phyloP scores from a whole-genome alignment of 2,797 vertebrate genomes.

The Semotilus atromaculatus region DNA sequence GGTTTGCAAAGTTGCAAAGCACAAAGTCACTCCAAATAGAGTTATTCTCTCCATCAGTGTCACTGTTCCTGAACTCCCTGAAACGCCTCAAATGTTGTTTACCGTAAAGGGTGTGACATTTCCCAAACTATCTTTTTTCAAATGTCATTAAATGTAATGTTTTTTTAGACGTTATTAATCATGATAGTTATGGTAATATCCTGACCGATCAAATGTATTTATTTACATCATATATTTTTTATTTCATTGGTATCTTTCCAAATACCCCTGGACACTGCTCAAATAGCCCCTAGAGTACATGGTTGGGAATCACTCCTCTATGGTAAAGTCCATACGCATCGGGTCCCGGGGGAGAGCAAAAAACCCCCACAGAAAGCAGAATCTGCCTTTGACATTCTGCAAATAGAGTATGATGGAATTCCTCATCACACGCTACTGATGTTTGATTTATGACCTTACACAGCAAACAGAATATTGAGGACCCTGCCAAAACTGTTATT shows the following conservation, averaged over 20 bases:
- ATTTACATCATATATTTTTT: background rate
- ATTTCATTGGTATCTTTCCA: background rate
- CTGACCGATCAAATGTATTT: background rate
- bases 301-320: background rate
- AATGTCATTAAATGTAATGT: background rate
- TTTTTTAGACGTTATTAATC: too few species aligned
- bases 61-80: too few species aligned
- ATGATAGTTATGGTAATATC: too few species aligned
- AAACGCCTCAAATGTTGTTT: background rate
- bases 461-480: slow-evolving; percentile 31
- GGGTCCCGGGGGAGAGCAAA: background rate
- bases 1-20: too few species aligned
- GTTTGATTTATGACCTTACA: slow-evolving; percentile 46
- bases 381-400: slow-evolving; percentile 34
- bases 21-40: too few species aligned
- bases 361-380: background rate
- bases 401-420: slow-evolving; percentile 33
- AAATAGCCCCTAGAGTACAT: background rate
- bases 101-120: background rate
- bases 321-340: background rate
- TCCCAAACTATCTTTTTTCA: background rate
- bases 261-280: background rate
- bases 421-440: slow-evolving; percentile 39
- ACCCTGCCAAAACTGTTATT: slow-evolving; percentile 37
- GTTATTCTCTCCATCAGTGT: too few species aligned